These are phyloP conservation scores for Folsomia candida DNA, from an alignment of 2,888 invertebrate species.

Conservation along the genomic window DNA sequence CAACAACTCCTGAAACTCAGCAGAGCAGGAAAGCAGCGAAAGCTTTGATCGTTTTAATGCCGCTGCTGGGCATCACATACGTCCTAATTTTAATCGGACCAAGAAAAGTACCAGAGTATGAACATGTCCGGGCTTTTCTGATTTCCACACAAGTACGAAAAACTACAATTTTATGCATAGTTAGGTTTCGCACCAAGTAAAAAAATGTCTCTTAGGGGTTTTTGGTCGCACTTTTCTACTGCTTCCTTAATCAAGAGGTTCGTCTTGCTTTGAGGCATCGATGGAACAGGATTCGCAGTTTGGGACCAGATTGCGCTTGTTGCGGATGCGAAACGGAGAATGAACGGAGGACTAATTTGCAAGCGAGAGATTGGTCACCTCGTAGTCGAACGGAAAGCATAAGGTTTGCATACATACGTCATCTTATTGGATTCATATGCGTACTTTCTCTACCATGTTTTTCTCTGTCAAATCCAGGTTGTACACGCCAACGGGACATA, in stretches of 20 bases:
- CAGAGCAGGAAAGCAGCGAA: slow-evolving; percentile 76
- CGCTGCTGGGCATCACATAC: slow-evolving; percentile 89
- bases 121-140: slow-evolving; percentile 74
- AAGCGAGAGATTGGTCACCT: slow-evolving; percentile 62
- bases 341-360: slow-evolving; percentile 29
- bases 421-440: not conserved
- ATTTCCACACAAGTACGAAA: slow-evolving; percentile 81
- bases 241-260: slow-evolving; percentile 89
- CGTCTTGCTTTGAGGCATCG: slow-evolving; percentile 80
- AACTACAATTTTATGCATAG: not conserved
- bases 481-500: slow-evolving; percentile 61
- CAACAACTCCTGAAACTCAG: slow-evolving; percentile 83
- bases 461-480: slow-evolving; percentile 59
- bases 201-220: slow-evolving; percentile 69
- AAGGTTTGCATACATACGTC: slow-evolving; percentile 48
- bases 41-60: slow-evolving; percentile 69
- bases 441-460: no score
- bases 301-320: slow-evolving; percentile 25
- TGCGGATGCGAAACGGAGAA: no score
- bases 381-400: slow-evolving; percentile 55
- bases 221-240: slow-evolving; percentile 84
- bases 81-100: slow-evolving; percentile 78
- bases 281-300: slow-evolving; percentile 73
- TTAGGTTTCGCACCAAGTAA: not conserved
- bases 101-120: slow-evolving; percentile 72